Percentiles rank a stretch among this genome's conserved stretches.
These are phyloP conservation scores for Galbula dea DNA, from an alignment of 2,113 vertebrate species.

Conservation along the genomic window DNA sequence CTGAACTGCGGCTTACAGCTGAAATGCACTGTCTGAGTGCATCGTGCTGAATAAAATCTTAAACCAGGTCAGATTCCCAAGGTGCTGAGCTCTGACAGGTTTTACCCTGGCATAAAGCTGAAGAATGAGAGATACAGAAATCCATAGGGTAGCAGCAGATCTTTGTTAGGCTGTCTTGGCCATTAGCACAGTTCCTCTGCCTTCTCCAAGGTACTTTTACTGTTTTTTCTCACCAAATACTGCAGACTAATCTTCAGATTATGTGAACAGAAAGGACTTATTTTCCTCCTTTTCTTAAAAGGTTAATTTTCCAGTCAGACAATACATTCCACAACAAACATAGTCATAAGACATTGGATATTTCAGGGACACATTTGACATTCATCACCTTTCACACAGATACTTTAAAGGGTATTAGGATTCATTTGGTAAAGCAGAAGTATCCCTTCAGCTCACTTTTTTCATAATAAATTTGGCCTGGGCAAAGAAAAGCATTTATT, in stretches of 20 bases:
- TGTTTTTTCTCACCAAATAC: background rate
- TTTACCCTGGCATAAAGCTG: background rate
- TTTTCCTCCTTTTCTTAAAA: background rate
- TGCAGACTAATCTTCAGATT: background rate
- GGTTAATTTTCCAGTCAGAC: background rate
- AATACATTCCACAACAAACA: background rate
- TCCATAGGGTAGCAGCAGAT: background rate
- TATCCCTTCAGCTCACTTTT: background rate
- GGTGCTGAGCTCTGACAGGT: background rate
- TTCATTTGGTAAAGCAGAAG: background rate
- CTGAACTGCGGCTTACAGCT: background rate
- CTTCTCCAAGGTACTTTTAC: background rate
- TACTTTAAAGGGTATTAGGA: background rate
- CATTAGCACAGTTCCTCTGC: background rate
- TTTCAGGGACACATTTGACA: background rate
- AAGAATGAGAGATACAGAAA: background rate
- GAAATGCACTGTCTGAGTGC: background rate
- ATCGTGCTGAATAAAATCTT: constrained; percentile 1
- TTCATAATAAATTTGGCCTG: background rate
- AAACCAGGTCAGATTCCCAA: constrained; percentile 30
- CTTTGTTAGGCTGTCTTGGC: background rate
- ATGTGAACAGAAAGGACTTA: background rate
- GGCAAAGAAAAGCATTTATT: background rate
- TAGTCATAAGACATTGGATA: background rate
- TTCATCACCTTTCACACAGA: background rate